phyloP scores from a whole-genome alignment of 2,113 vertebrate species.

The Erythrolamprus reginae region DNA sequence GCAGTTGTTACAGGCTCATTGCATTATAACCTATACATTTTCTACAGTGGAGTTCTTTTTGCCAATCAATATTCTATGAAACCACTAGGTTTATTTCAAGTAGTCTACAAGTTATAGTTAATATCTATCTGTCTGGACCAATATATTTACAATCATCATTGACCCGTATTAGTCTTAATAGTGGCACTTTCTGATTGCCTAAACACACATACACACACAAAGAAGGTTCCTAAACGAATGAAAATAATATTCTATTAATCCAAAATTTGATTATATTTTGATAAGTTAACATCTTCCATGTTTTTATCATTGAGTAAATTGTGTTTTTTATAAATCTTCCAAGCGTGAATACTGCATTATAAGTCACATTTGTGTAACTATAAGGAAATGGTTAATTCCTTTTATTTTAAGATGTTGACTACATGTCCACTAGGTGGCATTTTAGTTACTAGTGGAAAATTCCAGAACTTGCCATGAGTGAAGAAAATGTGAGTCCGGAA shows the following conservation, averaged over 20 bases:
- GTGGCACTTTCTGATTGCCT: background rate
- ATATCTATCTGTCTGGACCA: background rate
- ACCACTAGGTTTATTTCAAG: background rate
- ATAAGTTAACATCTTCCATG: background rate
- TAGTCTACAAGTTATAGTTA: background rate
- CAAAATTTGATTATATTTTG: background rate
- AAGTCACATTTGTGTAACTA: background rate
- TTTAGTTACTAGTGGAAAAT: conserved; percentile 65
- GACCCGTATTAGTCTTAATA: background rate
- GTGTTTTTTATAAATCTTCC: background rate
- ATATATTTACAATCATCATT: background rate
- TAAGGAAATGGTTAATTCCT: conserved; percentile 57
- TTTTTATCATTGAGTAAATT: background rate
- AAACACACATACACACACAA: background rate
- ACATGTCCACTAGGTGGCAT: conserved; percentile 67
- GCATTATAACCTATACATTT: background rate
- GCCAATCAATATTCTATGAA: background rate
- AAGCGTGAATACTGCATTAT: background rate
- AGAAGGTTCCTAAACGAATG: background rate
- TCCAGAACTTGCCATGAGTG: conserved; percentile 64
- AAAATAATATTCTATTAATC: background rate
- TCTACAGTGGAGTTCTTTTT: background rate
- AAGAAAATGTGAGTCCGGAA: conserved; percentile 50
- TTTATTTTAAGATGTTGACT: conserved; percentile 55
- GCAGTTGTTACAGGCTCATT: background rate